Base-by-base conservation (phyloP, 2,888 invertebrate genomes). In the Diarsia rubi region DNA sequence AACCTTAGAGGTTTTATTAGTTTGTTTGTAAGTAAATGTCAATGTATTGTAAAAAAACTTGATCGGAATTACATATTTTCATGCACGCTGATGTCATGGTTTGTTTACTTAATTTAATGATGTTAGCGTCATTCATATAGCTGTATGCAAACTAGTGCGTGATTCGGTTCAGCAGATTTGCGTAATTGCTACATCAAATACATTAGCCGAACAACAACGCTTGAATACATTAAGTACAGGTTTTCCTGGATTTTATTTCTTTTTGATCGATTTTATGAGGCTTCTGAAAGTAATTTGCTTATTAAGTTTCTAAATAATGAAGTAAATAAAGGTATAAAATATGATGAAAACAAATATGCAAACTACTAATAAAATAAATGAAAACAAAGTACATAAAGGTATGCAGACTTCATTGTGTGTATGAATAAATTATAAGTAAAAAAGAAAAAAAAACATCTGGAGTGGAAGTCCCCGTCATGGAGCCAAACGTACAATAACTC, bases 1-100 rank as follows among this genome's bases (percentile, higher is more conserved):
- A 87, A 85, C 86, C 86, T 83, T 54, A 63, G 54, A 83, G 45
- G 52, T 73, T 67, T 73, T 70, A 66, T 77, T 84, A 80, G 73
- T 80, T 54, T 57, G 19, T 75, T 73, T 66, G 21, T 62, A 72
- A 85, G 24, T 64, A 72, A 85, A 83, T 83, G 79, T 76, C 79
- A 85, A 82, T 78, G 83, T 57, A 71, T 80, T 73, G 67, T 65
- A 64, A 78, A 69, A n/a, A 81, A 75, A 73, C 74, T 75, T 66
- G 76, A 73, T 80, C 59, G 62, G 47, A 74, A 60, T 70, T 66
- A 67, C 67, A 73, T 79, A 79, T 80, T 75, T 75, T 66, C 57
- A 76, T 73, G 44, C 42, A 42, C 6, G 67, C 52, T 85, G 81
- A 85, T 75, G 80, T 85, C 85, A 85, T 68, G 65, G 62, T 85